These are phyloP conservation scores for Enteromius fasciolatus DNA, from an alignment of 2,797 vertebrate species.

Conservation along the genomic window DNA sequence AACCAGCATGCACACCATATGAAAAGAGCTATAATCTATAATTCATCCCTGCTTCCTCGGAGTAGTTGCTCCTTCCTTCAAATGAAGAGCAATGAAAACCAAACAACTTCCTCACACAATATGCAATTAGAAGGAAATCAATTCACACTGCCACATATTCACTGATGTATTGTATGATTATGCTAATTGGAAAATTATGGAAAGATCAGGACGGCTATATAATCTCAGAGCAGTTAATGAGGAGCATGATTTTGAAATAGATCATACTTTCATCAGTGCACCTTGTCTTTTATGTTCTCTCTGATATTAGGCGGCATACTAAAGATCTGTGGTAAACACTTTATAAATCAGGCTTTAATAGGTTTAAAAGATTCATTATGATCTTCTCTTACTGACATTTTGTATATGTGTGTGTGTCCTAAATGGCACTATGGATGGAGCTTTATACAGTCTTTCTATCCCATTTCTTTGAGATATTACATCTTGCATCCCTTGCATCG, in stretches of 20 bases:
- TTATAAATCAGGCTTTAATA: constrained; percentile 56
- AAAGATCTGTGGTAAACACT: constrained; percentile 55
- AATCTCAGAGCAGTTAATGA: constrained; percentile 55
- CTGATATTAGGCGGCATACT: constrained; percentile 50
- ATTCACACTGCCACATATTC: constrained; percentile 48
- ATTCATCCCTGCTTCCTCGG: constrained; percentile 35
- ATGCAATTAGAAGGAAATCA: constrained; percentile 48
- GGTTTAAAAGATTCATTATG: constrained; percentile 39
- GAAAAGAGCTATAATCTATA: constrained; percentile 47
- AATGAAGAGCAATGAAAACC: constrained; percentile 45
- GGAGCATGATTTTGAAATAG: constrained; percentile 50
- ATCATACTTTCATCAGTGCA: constrained; percentile 48
- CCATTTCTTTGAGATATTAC: not conserved
- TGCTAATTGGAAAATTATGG: constrained; percentile 57
- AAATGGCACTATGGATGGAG: not conserved
- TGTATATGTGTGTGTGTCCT: not conserved
- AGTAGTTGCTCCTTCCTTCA: constrained; percentile 34
- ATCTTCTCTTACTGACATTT: constrained; percentile 40
- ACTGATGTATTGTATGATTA: constrained; percentile 54
- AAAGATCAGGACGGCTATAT: constrained; percentile 54
- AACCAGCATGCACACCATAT: constrained; percentile 38
- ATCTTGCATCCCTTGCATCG: not conserved
- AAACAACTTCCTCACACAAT: constrained; percentile 50
- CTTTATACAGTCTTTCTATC: not conserved
- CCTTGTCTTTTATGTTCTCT: constrained; percentile 48